phyloP scores from a whole-genome alignment of 2,888 invertebrate genomes.

The Dinocampus coccinellae region DNA sequence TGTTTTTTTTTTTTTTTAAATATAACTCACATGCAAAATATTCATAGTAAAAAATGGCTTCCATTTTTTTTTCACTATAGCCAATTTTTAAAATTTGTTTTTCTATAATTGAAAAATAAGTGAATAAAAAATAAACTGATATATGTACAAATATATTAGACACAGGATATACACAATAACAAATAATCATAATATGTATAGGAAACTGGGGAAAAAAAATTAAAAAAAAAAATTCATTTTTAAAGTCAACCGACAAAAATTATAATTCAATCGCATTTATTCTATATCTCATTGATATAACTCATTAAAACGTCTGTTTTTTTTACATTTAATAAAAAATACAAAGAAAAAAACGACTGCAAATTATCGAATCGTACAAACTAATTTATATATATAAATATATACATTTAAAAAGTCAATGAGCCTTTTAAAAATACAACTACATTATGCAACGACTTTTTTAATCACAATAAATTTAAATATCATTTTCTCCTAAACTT shows the following conservation, averaged over 20 bases:
- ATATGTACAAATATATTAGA: slow-evolving; percentile 9
- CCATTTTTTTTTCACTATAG: too few species aligned
- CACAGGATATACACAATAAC: background rate
- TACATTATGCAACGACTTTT: background rate
- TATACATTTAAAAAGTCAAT: slow-evolving; percentile 11
- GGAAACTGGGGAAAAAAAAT: too few species aligned
- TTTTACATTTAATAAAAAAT: too few species aligned
- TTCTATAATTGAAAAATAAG: too few species aligned
- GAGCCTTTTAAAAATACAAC: background rate
- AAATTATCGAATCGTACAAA: slow-evolving; percentile 34
- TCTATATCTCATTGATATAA: too few species aligned
- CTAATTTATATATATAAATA: slow-evolving; percentile 29
- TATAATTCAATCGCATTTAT: too few species aligned
- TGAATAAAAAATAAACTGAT: background rate
- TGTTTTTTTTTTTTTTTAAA: background rate
- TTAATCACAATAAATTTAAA: background rate
- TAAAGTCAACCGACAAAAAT: too few species aligned
- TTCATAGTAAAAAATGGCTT: background rate
- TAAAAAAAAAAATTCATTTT: too few species aligned
- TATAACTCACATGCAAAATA: too few species aligned
- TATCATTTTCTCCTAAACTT: slow-evolving; percentile 15
- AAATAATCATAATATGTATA: too few species aligned
- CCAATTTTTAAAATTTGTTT: too few species aligned
- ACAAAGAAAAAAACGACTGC: background rate
- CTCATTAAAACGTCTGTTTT: too few species aligned